These are phyloP conservation scores for Spodoptera exigua DNA, from an alignment of 2,888 invertebrate genomes.

Conservation along the genomic window DNA sequence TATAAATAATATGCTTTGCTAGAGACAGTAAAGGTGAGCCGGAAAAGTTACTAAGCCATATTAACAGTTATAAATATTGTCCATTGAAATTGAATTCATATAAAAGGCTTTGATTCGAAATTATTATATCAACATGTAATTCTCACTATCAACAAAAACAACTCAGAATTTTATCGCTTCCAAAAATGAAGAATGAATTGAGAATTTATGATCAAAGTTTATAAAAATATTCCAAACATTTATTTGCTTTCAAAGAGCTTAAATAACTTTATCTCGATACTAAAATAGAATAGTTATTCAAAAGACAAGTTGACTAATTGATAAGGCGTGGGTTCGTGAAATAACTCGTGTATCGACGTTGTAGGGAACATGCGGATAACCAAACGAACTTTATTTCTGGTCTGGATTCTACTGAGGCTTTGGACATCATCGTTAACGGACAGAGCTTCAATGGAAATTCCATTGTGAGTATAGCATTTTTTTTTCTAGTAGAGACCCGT, in stretches of 20 bases:
- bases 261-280: neutral
- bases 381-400: conserved; percentile 69
- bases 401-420: conserved; percentile 66
- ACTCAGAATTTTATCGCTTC: too few species aligned
- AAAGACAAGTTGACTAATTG: neutral
- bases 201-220: neutral
- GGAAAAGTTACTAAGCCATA: too few species aligned
- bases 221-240: neutral
- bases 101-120: too few species aligned
- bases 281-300: neutral
- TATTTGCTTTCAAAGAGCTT: neutral
- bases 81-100: too few species aligned
- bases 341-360: conserved; percentile 33
- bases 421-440: conserved; percentile 68
- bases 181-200: neutral
- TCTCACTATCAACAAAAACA: too few species aligned
- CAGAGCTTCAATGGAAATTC: conserved; percentile 59
- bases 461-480: conserved; percentile 67
- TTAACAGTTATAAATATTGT: too few species aligned
- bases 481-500: too few species aligned
- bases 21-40: too few species aligned
- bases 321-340: neutral
- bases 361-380: conserved; percentile 61
- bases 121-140: too few species aligned
- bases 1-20: too few species aligned